These are phyloP conservation scores for Arremon aurantiirostris DNA, from an alignment of 2,797 vertebrate species.

Conservation along the genomic window DNA sequence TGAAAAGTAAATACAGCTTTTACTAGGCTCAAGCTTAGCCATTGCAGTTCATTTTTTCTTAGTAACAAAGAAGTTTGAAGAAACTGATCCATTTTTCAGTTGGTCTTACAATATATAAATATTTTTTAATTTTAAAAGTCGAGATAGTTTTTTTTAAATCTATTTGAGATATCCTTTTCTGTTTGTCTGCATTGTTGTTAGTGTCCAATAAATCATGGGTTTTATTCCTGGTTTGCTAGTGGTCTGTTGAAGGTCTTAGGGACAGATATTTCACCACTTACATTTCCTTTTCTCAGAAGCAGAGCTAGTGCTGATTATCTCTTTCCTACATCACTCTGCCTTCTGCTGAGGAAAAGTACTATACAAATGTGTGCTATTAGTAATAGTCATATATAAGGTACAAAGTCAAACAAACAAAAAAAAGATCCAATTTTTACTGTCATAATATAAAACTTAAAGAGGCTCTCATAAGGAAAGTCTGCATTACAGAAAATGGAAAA, in stretches of 20 bases:
- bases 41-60: neutral
- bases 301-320: neutral
- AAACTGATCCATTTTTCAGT: neutral
- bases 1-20: slow-evolving; percentile 53
- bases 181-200: neutral
- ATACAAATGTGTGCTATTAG: neutral
- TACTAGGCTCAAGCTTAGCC: neutral
- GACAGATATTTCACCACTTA: neutral
- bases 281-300: neutral
- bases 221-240: neutral
- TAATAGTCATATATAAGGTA: neutral
- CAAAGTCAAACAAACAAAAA: neutral
- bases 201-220: neutral
- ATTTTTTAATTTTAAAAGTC: neutral
- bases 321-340: neutral
- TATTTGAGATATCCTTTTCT: neutral
- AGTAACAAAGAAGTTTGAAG: neutral
- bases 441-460: neutral
- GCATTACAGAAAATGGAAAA: neutral
- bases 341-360: neutral
- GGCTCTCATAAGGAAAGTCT: neutral
- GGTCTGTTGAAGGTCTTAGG: neutral
- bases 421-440: neutral
- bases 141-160: neutral
- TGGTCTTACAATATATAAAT: neutral